These are phyloP conservation scores for Enteromius fasciolatus DNA, from an alignment of 2,797 vertebrate genomes.

Conservation along the genomic window DNA sequence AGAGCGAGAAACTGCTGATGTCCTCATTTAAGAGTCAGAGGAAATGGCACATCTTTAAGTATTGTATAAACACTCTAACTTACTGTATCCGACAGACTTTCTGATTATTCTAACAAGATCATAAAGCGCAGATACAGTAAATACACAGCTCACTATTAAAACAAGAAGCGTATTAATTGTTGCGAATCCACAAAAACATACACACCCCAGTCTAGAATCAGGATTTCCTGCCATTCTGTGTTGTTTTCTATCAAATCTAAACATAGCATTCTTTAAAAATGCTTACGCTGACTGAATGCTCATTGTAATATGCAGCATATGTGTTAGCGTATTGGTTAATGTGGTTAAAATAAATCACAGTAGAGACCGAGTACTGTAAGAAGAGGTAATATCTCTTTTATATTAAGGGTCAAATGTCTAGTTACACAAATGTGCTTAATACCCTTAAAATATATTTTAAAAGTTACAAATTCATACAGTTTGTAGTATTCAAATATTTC, in stretches of 20 bases:
- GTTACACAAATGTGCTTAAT: neutral
- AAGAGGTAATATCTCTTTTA: neutral
- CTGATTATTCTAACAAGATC: neutral
- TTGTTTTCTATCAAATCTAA: slow-evolving; percentile 47
- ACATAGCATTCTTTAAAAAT: slow-evolving; percentile 43
- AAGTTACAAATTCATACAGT: neutral
- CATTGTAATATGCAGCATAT: neutral
- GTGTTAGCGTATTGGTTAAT: neutral
- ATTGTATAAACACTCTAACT: slow-evolving; percentile 14
- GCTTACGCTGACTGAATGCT: slow-evolving; percentile 5
- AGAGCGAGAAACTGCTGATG: slow-evolving; percentile 40
- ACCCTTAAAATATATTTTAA: neutral
- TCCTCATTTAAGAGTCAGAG: slow-evolving; percentile 58
- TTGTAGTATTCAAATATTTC: neutral
- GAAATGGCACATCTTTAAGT: slow-evolving; percentile 14
- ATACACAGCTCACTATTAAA: slow-evolving; percentile 60
- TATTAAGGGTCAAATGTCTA: neutral
- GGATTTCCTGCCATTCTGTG: slow-evolving; percentile 61
- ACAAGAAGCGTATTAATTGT: neutral
- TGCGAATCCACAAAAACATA: slow-evolving; percentile 25
- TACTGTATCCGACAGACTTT: neutral
- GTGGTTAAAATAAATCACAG: neutral
- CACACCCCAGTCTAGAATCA: slow-evolving; percentile 42
- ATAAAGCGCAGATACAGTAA: slow-evolving; percentile 52
- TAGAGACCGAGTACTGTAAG: neutral